Base-by-base conservation (phyloP, 64 coral and sea anemone species). In the Trachythela sp. region DNA sequence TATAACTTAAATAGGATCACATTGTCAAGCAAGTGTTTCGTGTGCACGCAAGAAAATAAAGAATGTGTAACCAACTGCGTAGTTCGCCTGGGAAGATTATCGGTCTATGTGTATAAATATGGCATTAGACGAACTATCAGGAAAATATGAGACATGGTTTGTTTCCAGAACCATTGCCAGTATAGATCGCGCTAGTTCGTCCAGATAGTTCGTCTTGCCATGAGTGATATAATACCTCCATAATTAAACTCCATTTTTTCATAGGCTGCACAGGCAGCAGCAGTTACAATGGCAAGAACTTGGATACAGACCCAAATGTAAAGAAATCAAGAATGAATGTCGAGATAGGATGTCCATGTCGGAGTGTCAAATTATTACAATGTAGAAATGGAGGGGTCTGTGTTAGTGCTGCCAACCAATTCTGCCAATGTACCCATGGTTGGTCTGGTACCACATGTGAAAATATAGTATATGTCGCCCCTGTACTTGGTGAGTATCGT, bases 271-370 rank as follows among this genome's bases (percentile, higher is more conserved):
- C 90, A 0, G 91, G 93, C 54, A 84, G 88, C 48, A 87, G 84
- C 22, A 95, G 87, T 42, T 94, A 90, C 54, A 99, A 99, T 60
- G 96, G 96, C 17, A 80, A 89, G 0, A 91, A 99, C 64, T 71
- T 99, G 34, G 96, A 99, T 17, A 93, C 40, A 40, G 96, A 99
- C 68, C 56, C 84, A 7, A 86, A 39, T 24, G 92, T 99, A 26
- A 71, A 72, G 26, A 94, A 86, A 17, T 84, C 59, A 26, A 84
- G 96, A 36, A 91, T 95, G 58, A 97, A 97, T 59, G 95, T 97
- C 0, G 92, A 92, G 17, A 77, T 90, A 26, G 93, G 93, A 1
- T 97, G 95, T 84, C 95, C 95, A 26, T 97, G 95, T 87, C 24
- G 59, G 0, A n/a, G 34, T 72, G 42, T 42, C n/a, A n/a, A n/a